Conservation (phyloP, 2,113 vertebrate genomes). For the Corythoichthys haematopterus region DNA sequence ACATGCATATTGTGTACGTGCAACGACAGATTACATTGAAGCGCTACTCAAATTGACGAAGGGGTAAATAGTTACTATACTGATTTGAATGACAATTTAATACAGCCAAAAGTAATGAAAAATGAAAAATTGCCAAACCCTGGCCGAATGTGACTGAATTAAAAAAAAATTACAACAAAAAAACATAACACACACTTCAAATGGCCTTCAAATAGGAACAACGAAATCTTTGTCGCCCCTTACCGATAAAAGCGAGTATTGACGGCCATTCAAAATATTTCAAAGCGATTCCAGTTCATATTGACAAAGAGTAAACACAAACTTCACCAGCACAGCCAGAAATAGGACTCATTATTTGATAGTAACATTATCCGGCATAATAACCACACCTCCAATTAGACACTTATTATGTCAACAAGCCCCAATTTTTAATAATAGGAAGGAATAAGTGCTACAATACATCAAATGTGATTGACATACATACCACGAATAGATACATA, state of each 20-base stretch:
- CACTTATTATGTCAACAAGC: not conserved
- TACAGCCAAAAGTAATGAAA: slow-evolving; percentile 3
- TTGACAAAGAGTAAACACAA: not conserved
- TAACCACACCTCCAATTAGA: too few species aligned
- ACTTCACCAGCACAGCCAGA: not conserved
- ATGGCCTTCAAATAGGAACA: slow-evolving; percentile 20
- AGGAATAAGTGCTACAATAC: not conserved
- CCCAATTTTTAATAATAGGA: not conserved
- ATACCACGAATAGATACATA: not conserved
- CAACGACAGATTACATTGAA: slow-evolving; percentile 39
- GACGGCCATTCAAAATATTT: slow-evolving; percentile 47
- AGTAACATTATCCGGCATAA: not conserved
- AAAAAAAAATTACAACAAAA: slow-evolving; percentile 2
- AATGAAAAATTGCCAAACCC: not conserved
- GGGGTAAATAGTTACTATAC: slow-evolving; percentile 34
- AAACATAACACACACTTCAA: not conserved
- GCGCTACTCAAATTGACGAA: slow-evolving; percentile 24
- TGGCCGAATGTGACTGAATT: slow-evolving; percentile 1
- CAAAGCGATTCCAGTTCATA: slow-evolving; percentile 13
- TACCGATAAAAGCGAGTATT: slow-evolving; percentile 24
- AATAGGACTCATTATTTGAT: not conserved
- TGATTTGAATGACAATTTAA: not conserved
- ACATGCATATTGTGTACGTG: slow-evolving; percentile 23
- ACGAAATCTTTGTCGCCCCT: slow-evolving; percentile 54
- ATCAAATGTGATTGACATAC: too few species aligned